Conservation (phyloP, 64 coral and sea anemone species). For the Acropora yongei region DNA sequence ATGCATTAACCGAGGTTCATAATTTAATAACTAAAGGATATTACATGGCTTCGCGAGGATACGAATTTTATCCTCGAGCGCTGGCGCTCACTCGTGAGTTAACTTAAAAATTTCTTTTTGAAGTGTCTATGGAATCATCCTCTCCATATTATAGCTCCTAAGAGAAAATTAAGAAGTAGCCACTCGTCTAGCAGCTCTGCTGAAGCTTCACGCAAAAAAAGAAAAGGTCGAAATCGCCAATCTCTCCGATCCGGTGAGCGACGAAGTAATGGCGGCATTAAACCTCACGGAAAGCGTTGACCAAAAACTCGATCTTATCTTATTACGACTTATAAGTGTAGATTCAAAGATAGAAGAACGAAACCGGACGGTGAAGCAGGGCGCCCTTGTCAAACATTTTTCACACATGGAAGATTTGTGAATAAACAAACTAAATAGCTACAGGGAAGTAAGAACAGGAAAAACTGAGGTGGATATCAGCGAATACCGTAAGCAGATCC, state of each 20-base stretch:
- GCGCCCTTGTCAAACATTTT: neutral
- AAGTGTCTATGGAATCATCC: too few species aligned
- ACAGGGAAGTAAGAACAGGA: too few species aligned
- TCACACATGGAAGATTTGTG: neutral
- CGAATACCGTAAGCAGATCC: too few species aligned
- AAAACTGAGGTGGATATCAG: too few species aligned
- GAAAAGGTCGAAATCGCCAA: neutral
- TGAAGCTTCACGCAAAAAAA: neutral
- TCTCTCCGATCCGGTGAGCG: neutral
- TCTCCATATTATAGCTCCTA: neutral
- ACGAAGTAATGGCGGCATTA: neutral
- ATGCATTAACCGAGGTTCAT: too few species aligned
- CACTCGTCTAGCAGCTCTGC: neutral
- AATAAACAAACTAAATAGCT: too few species aligned
- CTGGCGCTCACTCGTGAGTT: too few species aligned
- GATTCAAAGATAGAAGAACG: neutral
- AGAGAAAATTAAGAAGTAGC: neutral
- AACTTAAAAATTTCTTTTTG: too few species aligned
- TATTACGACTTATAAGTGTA: neutral
- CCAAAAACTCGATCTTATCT: neutral
- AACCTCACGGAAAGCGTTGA: neutral
- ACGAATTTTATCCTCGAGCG: too few species aligned
- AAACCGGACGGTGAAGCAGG: neutral
- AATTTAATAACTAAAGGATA: too few species aligned
- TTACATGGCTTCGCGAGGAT: too few species aligned